phyloP scores from a whole-genome alignment of 1,140 invertebrate species.

The Chironomus striatipennis region DNA sequence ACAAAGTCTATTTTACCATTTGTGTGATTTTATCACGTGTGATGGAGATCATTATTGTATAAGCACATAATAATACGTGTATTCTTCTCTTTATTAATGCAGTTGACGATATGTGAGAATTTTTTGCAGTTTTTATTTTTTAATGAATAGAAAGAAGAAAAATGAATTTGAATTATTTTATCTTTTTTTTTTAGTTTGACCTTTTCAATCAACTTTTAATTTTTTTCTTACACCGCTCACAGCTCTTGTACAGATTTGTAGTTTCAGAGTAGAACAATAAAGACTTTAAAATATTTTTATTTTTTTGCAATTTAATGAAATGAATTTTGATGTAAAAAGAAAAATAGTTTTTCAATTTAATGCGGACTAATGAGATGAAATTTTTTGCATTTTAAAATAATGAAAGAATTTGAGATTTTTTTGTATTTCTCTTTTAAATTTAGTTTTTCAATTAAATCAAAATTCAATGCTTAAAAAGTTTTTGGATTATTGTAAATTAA shows the following conservation, averaged over 20 bases:
- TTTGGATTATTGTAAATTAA: no score
- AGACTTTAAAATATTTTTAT: not conserved
- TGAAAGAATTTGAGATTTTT: no score
- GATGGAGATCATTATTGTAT: slow-evolving; percentile 8
- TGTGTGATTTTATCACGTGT: slow-evolving; percentile 12
- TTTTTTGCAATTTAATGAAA: no score
- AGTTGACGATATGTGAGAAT: no score
- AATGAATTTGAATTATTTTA: slow-evolving; percentile 10
- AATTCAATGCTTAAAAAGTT: no score
- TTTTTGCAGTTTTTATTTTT: no score
- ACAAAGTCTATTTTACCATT: not conserved
- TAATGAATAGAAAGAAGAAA: not conserved
- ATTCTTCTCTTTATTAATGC: not conserved
- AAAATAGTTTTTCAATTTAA: not conserved
- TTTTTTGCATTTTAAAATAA: no score
- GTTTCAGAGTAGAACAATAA: not conserved
- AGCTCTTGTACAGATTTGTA: not conserved
- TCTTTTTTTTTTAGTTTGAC: not conserved
- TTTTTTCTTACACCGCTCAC: not conserved
- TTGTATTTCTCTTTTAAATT: no score
- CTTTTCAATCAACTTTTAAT: not conserved
- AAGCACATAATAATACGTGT: not conserved
- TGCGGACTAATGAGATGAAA: no score
- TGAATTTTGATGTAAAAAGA: not conserved
- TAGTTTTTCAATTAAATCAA: no score